Evolutionary conservation across 2,797 vertebrate genomes (phyloP), one percentile per base, ranked within the genome.

Genomic region (Vultur gryphus): DNA sequence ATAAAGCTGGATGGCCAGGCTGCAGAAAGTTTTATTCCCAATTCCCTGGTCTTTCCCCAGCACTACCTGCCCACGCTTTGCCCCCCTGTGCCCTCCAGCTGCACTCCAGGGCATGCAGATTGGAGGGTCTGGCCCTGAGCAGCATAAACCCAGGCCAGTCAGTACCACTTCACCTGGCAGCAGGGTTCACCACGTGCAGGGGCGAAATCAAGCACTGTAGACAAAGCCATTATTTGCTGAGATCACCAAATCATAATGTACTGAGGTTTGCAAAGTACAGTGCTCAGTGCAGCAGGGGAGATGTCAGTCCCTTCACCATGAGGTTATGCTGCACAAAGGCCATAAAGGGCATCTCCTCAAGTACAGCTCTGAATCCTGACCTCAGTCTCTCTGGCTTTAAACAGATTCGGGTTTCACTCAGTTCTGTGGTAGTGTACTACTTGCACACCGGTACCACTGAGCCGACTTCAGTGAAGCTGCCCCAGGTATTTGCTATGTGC

Each of bases 401-500:
- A 37, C 1, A 64, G 67, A n/a, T 46, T 19, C 6, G 49, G 62
- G 35, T 58, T 46, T 85, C 57, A 13, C 25, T 69, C 55, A 29
- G 51, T 31, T 90, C 70, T 25, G 48, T 58, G 41, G 33, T 46
- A 41, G 2, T 24, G 33, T 25, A 39, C 4, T 13, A 21, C 9
- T 33, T 21, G 17, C 41, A 14, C 14, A 49, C 20, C 0, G 0
- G 9, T 25, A 23, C 16, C 6, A 26, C 31, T 55, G 28, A n/a
- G 39, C 2, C 1, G 0, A 15, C 46, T 35, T 39, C 54, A 54
- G 72, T 5, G 31, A n/a, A 57, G 48, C 37, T 84, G 46, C 29
- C 46, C 19, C 26, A 49, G 29, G 31, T 84, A 16, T 75, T 84
- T 86, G 24, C 24, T 64, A 6, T 8, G 25, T 16, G 39, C 48